These are phyloP conservation scores for Pseudorectes ferrugineus DNA, from an alignment of 2,113 vertebrate species.

Conservation along the genomic window DNA sequence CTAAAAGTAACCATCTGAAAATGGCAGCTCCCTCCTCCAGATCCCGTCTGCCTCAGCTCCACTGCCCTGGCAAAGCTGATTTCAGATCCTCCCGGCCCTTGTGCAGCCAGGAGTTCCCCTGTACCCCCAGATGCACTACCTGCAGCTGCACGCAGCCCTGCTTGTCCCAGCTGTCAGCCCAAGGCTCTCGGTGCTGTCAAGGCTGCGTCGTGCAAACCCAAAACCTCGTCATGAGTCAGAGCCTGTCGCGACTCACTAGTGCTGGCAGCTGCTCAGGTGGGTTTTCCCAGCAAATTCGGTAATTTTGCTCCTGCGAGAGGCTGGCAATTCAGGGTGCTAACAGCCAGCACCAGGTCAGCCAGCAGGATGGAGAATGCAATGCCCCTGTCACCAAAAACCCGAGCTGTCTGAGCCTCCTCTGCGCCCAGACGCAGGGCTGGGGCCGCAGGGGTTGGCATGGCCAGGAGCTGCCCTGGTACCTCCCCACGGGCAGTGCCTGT, in stretches of 20 bases:
- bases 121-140: background rate
- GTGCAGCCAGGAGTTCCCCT: background rate
- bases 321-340: fast-evolving
- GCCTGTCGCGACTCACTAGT: background rate
- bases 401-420: background rate
- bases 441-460: fast-evolving
- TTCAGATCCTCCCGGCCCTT: background rate
- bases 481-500: fast-evolving
- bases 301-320: fast-evolving
- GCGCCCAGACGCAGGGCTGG: fast-evolving
- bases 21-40: slow-evolving; percentile 42
- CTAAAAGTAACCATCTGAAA: slow-evolving; percentile 33
- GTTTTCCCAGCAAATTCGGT: background rate
- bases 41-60: background rate
- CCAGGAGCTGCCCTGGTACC: background rate
- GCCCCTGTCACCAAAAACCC: fast-evolving
- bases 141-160: fast-evolving
- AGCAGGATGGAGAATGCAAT: background rate
- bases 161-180: background rate
- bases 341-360: background rate
- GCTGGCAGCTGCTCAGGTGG: background rate
- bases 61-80: background rate
- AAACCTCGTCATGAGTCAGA: background rate
- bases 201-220: background rate
- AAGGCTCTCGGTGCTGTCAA: background rate